A percentile compares a stretch with the other conserved stretches of the same genome.
These are phyloP conservation scores for Oryzias sinensis DNA, from an alignment of 2,797 vertebrate species.

Conservation along the genomic window DNA sequence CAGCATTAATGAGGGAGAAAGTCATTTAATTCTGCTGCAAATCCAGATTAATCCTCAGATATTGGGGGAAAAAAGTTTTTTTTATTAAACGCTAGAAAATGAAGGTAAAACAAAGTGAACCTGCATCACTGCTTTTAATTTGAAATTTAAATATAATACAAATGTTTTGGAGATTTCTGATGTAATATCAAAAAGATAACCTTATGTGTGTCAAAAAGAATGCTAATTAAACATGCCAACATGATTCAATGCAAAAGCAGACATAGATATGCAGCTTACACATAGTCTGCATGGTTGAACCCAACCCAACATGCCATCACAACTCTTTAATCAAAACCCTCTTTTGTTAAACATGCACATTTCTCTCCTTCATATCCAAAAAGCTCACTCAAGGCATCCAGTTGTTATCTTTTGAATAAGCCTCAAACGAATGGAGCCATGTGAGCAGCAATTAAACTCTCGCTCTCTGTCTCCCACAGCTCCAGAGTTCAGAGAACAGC, in stretches of 20 bases:
- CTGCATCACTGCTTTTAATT: too few species aligned
- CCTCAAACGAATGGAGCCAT: constrained; percentile 46
- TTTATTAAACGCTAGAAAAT: background rate
- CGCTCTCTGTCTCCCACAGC: constrained; percentile 32
- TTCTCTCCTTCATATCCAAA: constrained; percentile 21
- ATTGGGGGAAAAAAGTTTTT: too few species aligned
- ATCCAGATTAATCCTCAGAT: background rate
- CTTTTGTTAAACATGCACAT: constrained; percentile 13
- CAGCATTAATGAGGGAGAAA: background rate
- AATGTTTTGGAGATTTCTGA: background rate
- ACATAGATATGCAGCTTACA: background rate
- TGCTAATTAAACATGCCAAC: background rate
- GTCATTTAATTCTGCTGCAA: background rate
- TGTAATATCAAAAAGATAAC: background rate
- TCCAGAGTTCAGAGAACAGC: constrained; percentile 48
- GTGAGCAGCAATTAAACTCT: constrained; percentile 43
- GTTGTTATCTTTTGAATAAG: constrained; percentile 66
- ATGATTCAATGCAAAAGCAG: background rate
- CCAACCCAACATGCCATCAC: background rate
- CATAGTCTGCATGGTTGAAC: background rate
- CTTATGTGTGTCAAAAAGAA: too few species aligned
- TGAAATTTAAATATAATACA: too few species aligned
- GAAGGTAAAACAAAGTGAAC: background rate
- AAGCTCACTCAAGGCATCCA: constrained; percentile 28
- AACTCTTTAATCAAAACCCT: background rate